Evolutionary conservation across 2,797 vertebrate species (phyloP), one percentile per base, ranked within the genome.

Genomic region (Distichodus sexfasciatus): DNA sequence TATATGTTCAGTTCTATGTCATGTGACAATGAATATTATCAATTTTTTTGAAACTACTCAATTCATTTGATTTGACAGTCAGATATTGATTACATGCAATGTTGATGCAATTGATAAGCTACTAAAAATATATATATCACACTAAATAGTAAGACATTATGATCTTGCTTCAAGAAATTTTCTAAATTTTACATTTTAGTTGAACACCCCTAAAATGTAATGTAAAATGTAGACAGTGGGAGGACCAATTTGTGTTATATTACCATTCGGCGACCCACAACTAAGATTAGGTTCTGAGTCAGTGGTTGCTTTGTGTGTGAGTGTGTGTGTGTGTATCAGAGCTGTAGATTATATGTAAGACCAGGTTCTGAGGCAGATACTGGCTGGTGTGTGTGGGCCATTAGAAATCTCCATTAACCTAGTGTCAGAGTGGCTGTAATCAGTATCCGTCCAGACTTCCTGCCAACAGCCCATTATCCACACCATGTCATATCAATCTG

Each of bases 351-450:
- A 19, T 29, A 11, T 36, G 63, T 43, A 24, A 35, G 29, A 54
- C 62, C 33, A 69, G 53, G 62, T 55, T 57, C 28, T 44, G 3
- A 14, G n/a, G 31, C 61, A 51, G 36, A 71, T 57, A 46, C 35
- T 8, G 36, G 33, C 12, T 31, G 29, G 35, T 31, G 12, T 61
- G 47, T 26, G 65, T 76, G 73, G 66, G 65, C 60, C 69, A 67
- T 76, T 70, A 62, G 66, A 77, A 76, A 72, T 84, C 71, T 82
- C 76, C 71, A 66, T 81, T 78, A 84, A 71, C 75, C 43, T 66
- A 69, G 76, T 81, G 80, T 81, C 76, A 79, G 77, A 69, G 58
- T 76, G 63, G 75, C 76, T 83, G 75, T 84, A 87, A 87, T 86
- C 82, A 82, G 62, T 69, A 71, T 66, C 79, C 75, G 68, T 68